Conservation (phyloP, 2,113 vertebrate genomes). For the Atrichornis clamosus region DNA sequence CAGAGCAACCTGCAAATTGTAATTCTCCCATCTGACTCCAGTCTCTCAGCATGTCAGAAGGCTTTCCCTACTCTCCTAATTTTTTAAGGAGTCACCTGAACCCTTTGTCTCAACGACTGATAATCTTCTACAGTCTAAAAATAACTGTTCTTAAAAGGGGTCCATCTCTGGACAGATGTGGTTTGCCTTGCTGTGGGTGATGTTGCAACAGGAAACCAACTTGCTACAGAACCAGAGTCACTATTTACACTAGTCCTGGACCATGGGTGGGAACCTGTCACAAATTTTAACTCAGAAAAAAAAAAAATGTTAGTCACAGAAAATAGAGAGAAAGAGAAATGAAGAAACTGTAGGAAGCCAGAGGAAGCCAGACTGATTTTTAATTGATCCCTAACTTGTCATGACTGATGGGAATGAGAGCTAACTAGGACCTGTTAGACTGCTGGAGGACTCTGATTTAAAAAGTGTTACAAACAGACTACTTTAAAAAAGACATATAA, state of each 20-base stretch:
- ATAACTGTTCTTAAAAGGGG: not conserved
- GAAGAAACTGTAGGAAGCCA: not conserved
- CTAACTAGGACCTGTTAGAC: not conserved
- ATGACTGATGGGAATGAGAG: not conserved
- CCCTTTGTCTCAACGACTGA: not conserved
- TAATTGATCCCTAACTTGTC: not conserved
- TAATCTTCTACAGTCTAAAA: not conserved
- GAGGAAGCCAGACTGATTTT: not conserved
- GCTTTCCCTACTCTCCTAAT: not conserved
- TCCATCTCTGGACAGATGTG: not conserved
- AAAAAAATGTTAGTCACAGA: not conserved
- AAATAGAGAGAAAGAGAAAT: not conserved
- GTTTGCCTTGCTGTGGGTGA: not conserved
- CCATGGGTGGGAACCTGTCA: not conserved
- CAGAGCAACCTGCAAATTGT: not conserved
- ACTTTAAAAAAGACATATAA: not conserved
- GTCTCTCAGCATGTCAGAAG: not conserved
- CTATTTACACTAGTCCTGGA: not conserved
- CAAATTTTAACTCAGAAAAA: not conserved
- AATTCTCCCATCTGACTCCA: not conserved
- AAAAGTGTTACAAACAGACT: not conserved
- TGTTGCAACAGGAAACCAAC: conserved; percentile 16
- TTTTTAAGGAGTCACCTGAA: not conserved
- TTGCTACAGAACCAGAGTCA: not conserved
- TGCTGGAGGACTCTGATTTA: not conserved